Percentiles rank a stretch among this genome's conserved stretches.
Conservation (phyloP, 2,888 invertebrate genomes). For the Leptopilina myrica region DNA sequence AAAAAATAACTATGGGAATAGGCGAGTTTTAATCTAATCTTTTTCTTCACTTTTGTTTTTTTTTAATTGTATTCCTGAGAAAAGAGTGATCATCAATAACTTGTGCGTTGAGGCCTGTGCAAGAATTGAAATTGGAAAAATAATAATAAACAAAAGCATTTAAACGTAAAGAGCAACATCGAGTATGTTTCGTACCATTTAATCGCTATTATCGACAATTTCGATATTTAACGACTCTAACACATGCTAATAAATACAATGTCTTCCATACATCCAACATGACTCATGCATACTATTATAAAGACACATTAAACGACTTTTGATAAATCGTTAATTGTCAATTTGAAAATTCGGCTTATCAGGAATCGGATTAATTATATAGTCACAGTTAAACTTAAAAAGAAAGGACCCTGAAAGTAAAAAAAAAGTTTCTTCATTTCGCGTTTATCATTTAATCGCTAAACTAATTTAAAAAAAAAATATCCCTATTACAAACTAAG, state of each 20-base stretch:
- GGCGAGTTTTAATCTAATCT: slow-evolving; percentile 30
- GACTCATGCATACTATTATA: slow-evolving; percentile 67
- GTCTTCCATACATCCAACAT: slow-evolving; percentile 69
- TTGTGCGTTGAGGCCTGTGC: slow-evolving; percentile 23
- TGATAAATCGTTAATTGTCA: slow-evolving; percentile 43
- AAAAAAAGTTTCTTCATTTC: slow-evolving; percentile 49
- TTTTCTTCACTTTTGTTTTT: background rate
- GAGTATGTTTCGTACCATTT: slow-evolving; percentile 57
- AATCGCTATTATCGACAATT: slow-evolving; percentile 61
- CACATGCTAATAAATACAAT: slow-evolving; percentile 71
- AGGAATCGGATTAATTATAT: slow-evolving; percentile 54
- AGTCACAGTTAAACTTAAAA: slow-evolving; percentile 51
- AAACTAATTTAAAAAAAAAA: slow-evolving; percentile 54
- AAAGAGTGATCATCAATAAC: background rate
- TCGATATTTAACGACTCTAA: slow-evolving; percentile 58
- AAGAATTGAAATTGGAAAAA: slow-evolving; percentile 5
- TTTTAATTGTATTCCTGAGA: slow-evolving; percentile 28
- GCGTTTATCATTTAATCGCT: slow-evolving; percentile 46
- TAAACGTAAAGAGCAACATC: slow-evolving; percentile 64
- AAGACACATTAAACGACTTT: slow-evolving; percentile 54
- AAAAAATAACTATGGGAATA: slow-evolving; percentile 33
- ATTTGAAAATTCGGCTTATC: slow-evolving; percentile 32
- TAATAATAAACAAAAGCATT: slow-evolving; percentile 39
- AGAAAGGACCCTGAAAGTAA: slow-evolving; percentile 40
- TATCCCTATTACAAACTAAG: slow-evolving; percentile 57